phyloP scores from a whole-genome alignment of 2,113 vertebrate genomes.

The Ceyx cyanopectus region DNA sequence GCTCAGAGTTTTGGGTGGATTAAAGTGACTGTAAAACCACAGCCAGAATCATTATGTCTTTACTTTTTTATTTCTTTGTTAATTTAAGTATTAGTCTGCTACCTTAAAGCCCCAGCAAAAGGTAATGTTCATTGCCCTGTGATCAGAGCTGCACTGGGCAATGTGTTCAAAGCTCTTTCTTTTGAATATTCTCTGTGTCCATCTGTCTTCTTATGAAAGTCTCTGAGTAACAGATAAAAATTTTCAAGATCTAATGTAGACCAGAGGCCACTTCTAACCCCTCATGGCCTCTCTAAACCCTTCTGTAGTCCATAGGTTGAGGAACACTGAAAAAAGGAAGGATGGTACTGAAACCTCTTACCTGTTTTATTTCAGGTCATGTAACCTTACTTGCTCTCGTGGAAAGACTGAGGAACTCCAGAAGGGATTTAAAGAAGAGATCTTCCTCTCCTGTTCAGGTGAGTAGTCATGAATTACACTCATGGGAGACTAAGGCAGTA shows the following conservation, averaged over 20 bases:
- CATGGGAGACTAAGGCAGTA: neutral
- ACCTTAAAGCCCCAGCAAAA: neutral
- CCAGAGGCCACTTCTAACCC: neutral
- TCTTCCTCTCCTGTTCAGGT: constrained; percentile 46
- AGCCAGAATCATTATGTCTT: accelerated
- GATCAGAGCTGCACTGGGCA: neutral
- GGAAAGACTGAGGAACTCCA: constrained; percentile 41
- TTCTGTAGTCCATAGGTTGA: neutral
- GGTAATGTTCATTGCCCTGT: neutral
- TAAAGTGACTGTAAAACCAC: neutral
- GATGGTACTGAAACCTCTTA: neutral
- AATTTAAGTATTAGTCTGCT: neutral
- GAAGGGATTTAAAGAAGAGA: constrained; percentile 30
- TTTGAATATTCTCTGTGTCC: neutral
- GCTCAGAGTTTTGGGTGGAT: neutral
- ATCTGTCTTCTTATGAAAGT: constrained; percentile 7
- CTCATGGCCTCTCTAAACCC: constrained; percentile 1
- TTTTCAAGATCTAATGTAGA: constrained; percentile 37
- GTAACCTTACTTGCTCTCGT: constrained; percentile 44
- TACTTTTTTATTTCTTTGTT: neutral
- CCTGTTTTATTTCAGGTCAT: constrained; percentile 49
- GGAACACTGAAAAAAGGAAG: constrained; percentile 9
- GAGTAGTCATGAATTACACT: constrained; percentile 27
- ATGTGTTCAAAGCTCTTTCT: neutral
- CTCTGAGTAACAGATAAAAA: neutral